These are phyloP conservation scores for Solea solea DNA, from an alignment of 2,113 vertebrate species.

Conservation along the genomic window DNA sequence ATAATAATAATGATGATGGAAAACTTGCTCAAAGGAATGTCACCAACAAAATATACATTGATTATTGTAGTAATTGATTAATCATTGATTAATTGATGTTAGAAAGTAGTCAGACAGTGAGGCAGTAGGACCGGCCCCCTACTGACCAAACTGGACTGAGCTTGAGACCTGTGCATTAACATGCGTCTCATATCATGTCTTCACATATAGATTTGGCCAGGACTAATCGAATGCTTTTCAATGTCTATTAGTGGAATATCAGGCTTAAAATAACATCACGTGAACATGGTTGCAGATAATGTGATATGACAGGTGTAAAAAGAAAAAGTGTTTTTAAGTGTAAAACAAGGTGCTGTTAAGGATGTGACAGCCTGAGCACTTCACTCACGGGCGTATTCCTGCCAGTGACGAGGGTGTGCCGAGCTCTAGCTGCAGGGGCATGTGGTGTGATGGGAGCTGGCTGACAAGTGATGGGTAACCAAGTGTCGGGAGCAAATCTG, in stretches of 20 bases:
- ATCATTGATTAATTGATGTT: too few relatives aligned
- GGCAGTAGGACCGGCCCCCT: too few relatives aligned
- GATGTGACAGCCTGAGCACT: conserved; percentile 11
- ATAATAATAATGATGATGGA: too few relatives aligned
- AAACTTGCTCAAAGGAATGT: too few relatives aligned
- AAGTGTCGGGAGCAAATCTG: conserved; percentile 31
- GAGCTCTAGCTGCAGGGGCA: conserved; percentile 40
- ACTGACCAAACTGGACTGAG: too few relatives aligned
- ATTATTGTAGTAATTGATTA: too few relatives aligned
- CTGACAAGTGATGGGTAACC: conserved; percentile 45
- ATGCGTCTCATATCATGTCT: too few relatives aligned
- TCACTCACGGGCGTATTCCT: conserved; percentile 42
- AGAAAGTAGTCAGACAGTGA: too few relatives aligned
- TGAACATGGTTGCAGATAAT: conserved; percentile 18
- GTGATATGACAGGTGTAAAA: conserved; percentile 50
- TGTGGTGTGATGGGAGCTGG: conserved; percentile 48
- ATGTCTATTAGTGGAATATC: neutral
- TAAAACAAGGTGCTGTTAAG: conserved; percentile 14
- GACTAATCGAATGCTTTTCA: neutral
- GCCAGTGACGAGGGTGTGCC: conserved; percentile 51
- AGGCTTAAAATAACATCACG: neutral
- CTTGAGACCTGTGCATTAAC: too few relatives aligned
- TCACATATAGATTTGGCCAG: neutral
- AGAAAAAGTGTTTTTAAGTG: conserved; percentile 15
- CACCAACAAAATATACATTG: too few relatives aligned